These are phyloP conservation scores for Cistogaster globosa DNA, from an alignment of 2,888 invertebrate species.

Conservation along the genomic window DNA sequence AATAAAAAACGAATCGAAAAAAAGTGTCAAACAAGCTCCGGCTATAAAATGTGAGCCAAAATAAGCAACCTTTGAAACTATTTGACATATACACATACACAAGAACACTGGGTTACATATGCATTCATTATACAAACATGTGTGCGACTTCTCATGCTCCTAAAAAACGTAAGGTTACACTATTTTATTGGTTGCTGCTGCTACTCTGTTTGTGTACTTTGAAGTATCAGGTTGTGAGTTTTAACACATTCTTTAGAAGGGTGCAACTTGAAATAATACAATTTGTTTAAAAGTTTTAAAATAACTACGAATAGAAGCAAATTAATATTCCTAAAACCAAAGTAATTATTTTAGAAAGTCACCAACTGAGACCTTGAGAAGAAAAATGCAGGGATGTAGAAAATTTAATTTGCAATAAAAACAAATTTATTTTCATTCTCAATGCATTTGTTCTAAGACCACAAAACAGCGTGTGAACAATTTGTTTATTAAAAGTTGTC, in stretches of 20 bases:
- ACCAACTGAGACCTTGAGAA: conserved; percentile 19
- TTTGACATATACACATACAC: background rate
- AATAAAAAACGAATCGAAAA: background rate
- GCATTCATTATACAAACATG: background rate
- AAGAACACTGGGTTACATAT: too few species aligned
- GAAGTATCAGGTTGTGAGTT: too few species aligned
- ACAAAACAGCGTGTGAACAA: background rate
- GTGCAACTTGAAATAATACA: background rate
- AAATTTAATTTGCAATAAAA: conserved; percentile 8
- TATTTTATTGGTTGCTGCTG: background rate
- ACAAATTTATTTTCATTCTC: background rate
- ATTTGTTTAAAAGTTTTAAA: background rate
- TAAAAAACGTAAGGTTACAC: background rate
- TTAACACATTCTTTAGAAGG: background rate
- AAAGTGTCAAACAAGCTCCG: background rate
- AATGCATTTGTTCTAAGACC: background rate
- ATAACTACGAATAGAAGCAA: conserved; percentile 3
- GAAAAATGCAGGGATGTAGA: background rate
- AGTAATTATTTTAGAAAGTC: conserved; percentile 28
- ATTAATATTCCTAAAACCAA: background rate
- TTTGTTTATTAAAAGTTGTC: too few species aligned
- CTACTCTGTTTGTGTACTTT: background rate
- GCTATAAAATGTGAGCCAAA: background rate
- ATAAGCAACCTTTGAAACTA: conserved; percentile 19
- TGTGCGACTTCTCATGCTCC: background rate